Evolutionary conservation across 2,113 vertebrate genomes (phyloP), one percentile per base, ranked within the genome.

Genomic region (Bubo bubo): DNA sequence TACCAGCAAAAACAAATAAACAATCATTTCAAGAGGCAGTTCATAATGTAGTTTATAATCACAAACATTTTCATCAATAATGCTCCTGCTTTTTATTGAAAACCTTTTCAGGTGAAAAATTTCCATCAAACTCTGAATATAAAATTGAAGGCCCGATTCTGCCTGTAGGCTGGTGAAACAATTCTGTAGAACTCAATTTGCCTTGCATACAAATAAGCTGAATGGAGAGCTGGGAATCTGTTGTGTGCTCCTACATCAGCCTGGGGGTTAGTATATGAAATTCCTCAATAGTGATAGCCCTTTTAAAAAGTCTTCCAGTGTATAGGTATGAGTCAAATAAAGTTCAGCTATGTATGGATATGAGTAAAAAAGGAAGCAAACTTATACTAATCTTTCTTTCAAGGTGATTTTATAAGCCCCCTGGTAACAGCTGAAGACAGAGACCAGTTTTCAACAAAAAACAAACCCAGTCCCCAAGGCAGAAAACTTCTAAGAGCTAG

Each of bases 1-100:
- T 56, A 81, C 39, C 73, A 96, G 49, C 24, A 91, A 82, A 92
- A 77, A 3, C 70, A 93, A 96, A 81, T 41, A 95, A 92, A 77
- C 37, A 89, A 62, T 87, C 20, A 64, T 85, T 91, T 89, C 70
- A 89, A 83, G 77, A 93, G 32, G 39, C 35, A 87, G 53, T 62
- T 90, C 26, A 62, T 62, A 93, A 90, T 47, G n/a, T 41, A 35
- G 26, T 79, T 95, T 79, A 49, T 73, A 93, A 81, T 91, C 43
- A 81, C 62, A 49, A 79, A 71, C 39, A 70, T 93, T 96, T 86
- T 81, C 56, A 79, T 91, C 60, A 89, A 35, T 95, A 95, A 68
- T 35, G 14, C 8, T 63, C 6, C 35, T 63, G 2, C 0, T 90
- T 66, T 58, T 85, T 87, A 79, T 20, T 66, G 45, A 73, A 96